Conservation (phyloP, 1,140 invertebrate genomes). For the Heliothis subflexa region DNA sequence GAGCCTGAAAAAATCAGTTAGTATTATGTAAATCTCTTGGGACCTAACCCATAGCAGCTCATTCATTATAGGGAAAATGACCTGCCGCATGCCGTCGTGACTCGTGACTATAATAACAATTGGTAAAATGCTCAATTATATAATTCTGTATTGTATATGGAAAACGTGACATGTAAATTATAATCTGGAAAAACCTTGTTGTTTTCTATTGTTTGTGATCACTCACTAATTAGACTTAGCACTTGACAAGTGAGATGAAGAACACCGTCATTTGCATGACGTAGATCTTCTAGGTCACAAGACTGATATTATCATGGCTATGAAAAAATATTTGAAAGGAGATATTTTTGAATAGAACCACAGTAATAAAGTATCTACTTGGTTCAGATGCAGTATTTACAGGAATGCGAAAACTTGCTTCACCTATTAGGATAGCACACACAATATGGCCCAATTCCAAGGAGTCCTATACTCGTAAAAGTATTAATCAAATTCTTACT, state of each 20-base stretch:
- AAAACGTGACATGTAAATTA: not conserved
- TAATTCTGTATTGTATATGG: not conserved
- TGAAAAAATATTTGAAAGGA: no score
- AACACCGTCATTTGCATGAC: constrained; percentile 4
- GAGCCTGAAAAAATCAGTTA: no score
- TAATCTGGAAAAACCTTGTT: constrained; percentile 21
- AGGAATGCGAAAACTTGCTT: no score
- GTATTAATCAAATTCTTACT: no score
- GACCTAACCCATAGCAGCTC: not conserved
- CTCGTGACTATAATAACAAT: not conserved
- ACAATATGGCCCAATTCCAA: no score
- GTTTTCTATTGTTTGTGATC: constrained; percentile 33
- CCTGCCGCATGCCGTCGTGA: not conserved
- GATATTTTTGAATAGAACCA: no score
- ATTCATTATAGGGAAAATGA: not conserved
- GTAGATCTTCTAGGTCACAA: constrained; percentile 4
- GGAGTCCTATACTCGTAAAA: no score
- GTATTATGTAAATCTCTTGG: not conserved
- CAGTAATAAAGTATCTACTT: no score
- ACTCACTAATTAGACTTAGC: constrained; percentile 3
- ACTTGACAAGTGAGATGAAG: constrained; percentile 13
- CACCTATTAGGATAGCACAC: no score
- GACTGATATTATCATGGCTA: not conserved
- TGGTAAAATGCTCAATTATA: constrained; percentile 9
- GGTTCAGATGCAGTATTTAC: not conserved